Base-by-base conservation (phyloP, 2,113 vertebrate genomes). In the Pica pica region DNA sequence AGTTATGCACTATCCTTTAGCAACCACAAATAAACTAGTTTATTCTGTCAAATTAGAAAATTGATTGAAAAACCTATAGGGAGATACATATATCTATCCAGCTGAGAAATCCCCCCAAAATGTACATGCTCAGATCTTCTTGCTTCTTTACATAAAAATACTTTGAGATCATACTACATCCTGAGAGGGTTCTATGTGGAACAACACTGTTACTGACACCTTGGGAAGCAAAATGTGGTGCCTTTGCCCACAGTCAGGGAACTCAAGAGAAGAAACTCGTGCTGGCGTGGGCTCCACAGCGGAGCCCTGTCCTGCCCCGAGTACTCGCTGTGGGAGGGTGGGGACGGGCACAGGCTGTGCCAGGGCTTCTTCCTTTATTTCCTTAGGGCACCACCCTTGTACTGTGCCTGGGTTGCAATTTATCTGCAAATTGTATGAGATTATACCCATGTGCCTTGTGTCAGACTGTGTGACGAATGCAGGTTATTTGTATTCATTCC, bases 271-370 rank as follows among this genome's bases (percentile, higher is more conserved):
- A 73, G 37, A 16, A 87, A 63, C 30, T 46, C 0, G 0, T 35
- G 76, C 31, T 47, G 74, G 7, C 5, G 1, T 7, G 39, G 47
- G 39, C 11, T 14, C 33, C 31, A 18, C 42, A 37, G 28, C 1
- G 0, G 24, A 33, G 59, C 46, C 33, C 39, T 31, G 39, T 33
- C 39, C 61, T 56, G 31, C 39, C 69, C 57, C 0, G 0, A 56
- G 74, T 4, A 17, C 76, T 63, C 12, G 0, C 33, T 27, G 26
- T 4, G 17, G 56, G 52, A 59, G 30, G 2, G 47, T 26, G 35
- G 35, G 21, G 23, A 63, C 7, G 5, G 70, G 69, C 28, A 65
- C 26, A 74, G 42, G 3, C 61, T 84, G 41, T 74, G 53, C 53
- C 77, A 76, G 61, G 65, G 52, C 23, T 86, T 74, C 42, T 50